phyloP scores from a whole-genome alignment of 2,888 invertebrate species.

The Anorthoa munda region DNA sequence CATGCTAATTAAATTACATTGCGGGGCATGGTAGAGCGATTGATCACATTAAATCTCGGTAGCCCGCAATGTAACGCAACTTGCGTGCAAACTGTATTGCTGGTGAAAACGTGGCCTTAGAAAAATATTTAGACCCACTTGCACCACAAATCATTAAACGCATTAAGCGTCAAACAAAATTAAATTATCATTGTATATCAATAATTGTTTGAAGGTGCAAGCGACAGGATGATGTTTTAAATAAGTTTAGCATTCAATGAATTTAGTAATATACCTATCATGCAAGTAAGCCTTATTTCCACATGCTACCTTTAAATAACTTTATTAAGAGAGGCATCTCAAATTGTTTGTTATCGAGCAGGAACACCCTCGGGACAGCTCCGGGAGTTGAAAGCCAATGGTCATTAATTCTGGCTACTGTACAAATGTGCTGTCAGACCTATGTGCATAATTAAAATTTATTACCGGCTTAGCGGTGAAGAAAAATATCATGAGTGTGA shows the following conservation, averaged over 20 bases:
- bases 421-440: slow-evolving; percentile 54
- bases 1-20: too few species aligned
- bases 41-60: too few species aligned
- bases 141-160: too few species aligned
- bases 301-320: not conserved
- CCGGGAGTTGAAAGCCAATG: slow-evolving; percentile 51
- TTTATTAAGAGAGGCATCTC: slow-evolving; percentile 18
- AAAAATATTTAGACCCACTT: too few species aligned
- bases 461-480: slow-evolving; percentile 44
- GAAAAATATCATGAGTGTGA: slow-evolving; percentile 45
- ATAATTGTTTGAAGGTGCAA: not conserved
- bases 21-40: too few species aligned
- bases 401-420: slow-evolving; percentile 49
- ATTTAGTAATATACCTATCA: not conserved
- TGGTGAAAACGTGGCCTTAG: too few species aligned
- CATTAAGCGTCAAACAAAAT: too few species aligned
- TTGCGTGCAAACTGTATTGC: too few species aligned
- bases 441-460: slow-evolving; percentile 58
- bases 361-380: slow-evolving; percentile 44
- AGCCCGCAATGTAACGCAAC: too few species aligned
- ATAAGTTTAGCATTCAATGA: not conserved
- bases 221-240: not conserved
- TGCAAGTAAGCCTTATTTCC: not conserved
- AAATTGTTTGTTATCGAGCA: slow-evolving; percentile 47
- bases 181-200: too few species aligned